These are phyloP conservation scores for Calephelis perditalis DNA, from an alignment of 2,888 invertebrate species.

Conservation along the genomic window DNA sequence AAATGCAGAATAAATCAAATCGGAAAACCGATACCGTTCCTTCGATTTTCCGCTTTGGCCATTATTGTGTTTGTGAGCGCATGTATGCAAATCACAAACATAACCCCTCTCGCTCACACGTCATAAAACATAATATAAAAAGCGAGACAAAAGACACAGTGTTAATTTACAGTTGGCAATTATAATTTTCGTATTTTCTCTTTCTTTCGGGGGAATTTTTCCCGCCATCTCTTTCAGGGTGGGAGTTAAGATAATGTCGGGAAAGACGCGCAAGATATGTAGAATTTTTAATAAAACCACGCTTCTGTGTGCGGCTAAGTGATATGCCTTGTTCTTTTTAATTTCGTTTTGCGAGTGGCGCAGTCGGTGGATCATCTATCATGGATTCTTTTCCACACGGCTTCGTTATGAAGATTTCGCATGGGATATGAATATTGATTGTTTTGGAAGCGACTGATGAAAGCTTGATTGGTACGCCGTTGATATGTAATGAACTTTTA, in stretches of 20 bases:
- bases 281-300: slow-evolving; percentile 75
- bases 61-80: slow-evolving; percentile 70
- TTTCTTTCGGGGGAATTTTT: slow-evolving; percentile 62
- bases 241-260: slow-evolving; percentile 63
- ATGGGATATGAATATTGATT: slow-evolving; percentile 78
- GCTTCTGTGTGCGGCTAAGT: slow-evolving; percentile 75
- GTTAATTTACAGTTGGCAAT: slow-evolving; percentile 78
- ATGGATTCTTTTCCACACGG: slow-evolving; percentile 46
- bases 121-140: slow-evolving; percentile 29
- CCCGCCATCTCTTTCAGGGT: slow-evolving; percentile 54
- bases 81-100: slow-evolving; percentile 69
- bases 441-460: slow-evolving; percentile 61
- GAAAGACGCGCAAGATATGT: slow-evolving; percentile 74
- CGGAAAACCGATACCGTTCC: slow-evolving; percentile 61
- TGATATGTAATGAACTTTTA: slow-evolving; percentile 57
- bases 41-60: slow-evolving; percentile 69
- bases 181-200: slow-evolving; percentile 72
- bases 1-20: slow-evolving; percentile 52
- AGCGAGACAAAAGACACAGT: slow-evolving; percentile 55
- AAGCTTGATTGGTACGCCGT: slow-evolving; percentile 68
- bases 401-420: slow-evolving; percentile 65
- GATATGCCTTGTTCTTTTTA: slow-evolving; percentile 78
- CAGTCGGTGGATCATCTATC: slow-evolving; percentile 67
- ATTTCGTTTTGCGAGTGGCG: slow-evolving; percentile 69
- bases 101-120: slow-evolving; percentile 43